Evolutionary conservation across 2,113 vertebrate species (phyloP).

Genomic region (Amphiprion ocellaris): DNA sequence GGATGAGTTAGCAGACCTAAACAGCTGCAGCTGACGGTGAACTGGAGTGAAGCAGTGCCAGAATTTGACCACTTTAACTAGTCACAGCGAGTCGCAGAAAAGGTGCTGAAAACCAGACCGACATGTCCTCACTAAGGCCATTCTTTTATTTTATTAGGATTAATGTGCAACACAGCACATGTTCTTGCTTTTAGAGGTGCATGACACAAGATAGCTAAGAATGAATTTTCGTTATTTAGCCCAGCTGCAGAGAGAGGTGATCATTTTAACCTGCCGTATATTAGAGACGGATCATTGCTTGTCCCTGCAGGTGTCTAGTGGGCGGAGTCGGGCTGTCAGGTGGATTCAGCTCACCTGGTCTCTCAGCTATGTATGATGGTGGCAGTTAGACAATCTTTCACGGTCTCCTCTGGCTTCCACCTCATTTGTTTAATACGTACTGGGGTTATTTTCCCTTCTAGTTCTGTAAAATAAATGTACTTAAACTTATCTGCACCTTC

Average conservation of each 20-base stretch:
- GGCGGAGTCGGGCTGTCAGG: no score
- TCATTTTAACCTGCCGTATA: slow-evolving; percentile 1
- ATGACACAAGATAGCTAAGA: neutral
- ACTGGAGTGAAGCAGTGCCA: slow-evolving; percentile 22
- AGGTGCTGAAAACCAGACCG: neutral
- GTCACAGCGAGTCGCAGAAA: neutral
- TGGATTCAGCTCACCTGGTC: no score
- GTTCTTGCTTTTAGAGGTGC: no score
- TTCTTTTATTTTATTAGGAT: neutral
- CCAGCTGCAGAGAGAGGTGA: neutral
- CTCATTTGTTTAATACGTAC: no score
- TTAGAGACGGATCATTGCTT: neutral
- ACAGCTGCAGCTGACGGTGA: slow-evolving; percentile 22
- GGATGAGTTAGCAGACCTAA: slow-evolving; percentile 12
- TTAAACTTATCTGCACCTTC: no score
- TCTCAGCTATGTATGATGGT: no score
- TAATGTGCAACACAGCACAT: neutral
- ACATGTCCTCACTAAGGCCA: neutral
- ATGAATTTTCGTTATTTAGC: neutral
- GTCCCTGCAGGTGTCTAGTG: no score
- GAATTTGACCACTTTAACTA: neutral
- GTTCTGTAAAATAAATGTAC: no score
- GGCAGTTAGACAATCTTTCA: no score
- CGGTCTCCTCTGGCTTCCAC: no score
- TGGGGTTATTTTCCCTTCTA: no score